Base-by-base conservation (phyloP, 2,888 invertebrate genomes). In the Rutpela maculata region DNA sequence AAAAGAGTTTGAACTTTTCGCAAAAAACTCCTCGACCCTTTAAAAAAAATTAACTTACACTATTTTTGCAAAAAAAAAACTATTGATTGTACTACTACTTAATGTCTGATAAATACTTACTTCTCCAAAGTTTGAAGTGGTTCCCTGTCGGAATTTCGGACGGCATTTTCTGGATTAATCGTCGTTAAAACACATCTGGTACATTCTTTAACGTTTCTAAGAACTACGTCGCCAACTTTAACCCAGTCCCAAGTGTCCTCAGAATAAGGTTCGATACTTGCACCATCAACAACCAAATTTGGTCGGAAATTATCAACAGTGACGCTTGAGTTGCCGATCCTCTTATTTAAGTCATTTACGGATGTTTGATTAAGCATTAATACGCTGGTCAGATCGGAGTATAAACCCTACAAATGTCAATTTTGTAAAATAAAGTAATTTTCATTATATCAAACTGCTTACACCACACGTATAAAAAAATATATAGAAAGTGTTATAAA, bases 171-270 rank as follows among this genome's bases (percentile, higher is more conserved):
- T 15, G 91, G 92, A 85, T 92, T 88, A 17, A 93, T 88, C 1
- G 89, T 89, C 0, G 87, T 88, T 70, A 89, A 81, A 26, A 86
- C 81, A 78, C 89, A 93, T 90, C 93, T 91, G 1, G 92, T 89
- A 82, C 93, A 93, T 0, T 91, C 91, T 84, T 92, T 92, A 17
- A 92, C 89, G 81, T 91, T 91, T 79, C 91, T 88, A 60, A 93
- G 88, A 12, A 91, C 81, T 0, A 89, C 90, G 38, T 90, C 88
- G 0, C 93, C 93, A 26, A 93, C 91, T 85, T 90, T 91, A 22
- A 93, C 88, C 90, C 92, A 92, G 19, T 91, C 89, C 93, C 93
- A 93, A 19, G 88, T 83, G 78, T 93, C 93, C 87, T 93, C 92
- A 4, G 86, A 89, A 81, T 89, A 92, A 2, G 92, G 85, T 66